Conservation (phyloP, 2,888 invertebrate genomes). For the Sinodicranocentrus sp. region DNA sequence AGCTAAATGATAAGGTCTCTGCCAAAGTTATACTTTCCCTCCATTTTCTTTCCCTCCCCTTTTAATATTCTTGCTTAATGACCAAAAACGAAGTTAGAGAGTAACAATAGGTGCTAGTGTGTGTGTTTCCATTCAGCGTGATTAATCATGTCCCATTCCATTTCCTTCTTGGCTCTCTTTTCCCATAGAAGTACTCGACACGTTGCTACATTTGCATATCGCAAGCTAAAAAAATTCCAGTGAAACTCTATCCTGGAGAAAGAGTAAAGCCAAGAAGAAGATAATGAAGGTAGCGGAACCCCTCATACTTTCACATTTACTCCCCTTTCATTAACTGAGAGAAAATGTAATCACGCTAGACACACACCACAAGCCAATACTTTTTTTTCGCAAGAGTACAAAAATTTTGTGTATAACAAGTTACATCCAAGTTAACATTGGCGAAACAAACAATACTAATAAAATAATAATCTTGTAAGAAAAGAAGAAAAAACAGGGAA, state of each 20-base stretch:
- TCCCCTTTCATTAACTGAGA: conserved; percentile 33
- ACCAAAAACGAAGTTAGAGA: conserved; percentile 36
- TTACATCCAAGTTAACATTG: too few relatives aligned
- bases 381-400: not conserved
- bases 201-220: not conserved
- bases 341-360: too few relatives aligned
- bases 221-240: not conserved
- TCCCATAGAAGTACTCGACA: not conserved
- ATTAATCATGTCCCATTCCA: conserved; percentile 35
- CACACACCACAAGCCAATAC: too few relatives aligned
- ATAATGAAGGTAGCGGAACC: conserved; percentile 13
- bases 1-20: too few relatives aligned
- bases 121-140: conserved; percentile 2
- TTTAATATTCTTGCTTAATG: conserved; percentile 53
- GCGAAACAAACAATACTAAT: conserved; percentile 15
- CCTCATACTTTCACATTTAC: conserved; percentile 15
- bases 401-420: too few relatives aligned
- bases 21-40: too few relatives aligned
- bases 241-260: too few relatives aligned
- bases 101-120: conserved; percentile 9
- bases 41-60: too few relatives aligned
- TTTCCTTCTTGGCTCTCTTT: not conserved
- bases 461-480: conserved; percentile 22
- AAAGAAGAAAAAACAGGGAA: not conserved
- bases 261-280: not conserved